phyloP scores from a whole-genome alignment of 2,888 invertebrate genomes.

The Lithophane ornitopus region DNA sequence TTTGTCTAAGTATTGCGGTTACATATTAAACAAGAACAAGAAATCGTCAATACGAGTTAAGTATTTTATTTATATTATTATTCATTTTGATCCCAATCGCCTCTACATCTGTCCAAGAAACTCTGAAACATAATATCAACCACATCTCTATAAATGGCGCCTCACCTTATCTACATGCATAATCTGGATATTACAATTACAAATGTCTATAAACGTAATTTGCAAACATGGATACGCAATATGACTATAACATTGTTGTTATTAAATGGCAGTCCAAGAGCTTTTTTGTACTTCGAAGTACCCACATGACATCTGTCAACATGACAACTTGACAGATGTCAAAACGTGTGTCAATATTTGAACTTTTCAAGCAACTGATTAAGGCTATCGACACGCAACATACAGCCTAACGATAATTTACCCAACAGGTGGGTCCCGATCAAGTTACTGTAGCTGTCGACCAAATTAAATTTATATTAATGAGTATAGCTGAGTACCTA shows the following conservation, averaged over 20 bases:
- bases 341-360: constrained; percentile 38
- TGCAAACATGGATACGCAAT: background rate
- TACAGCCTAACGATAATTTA: constrained; percentile 38
- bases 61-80: background rate
- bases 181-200: constrained; percentile 35
- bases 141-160: constrained; percentile 25
- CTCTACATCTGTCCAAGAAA: constrained; percentile 6
- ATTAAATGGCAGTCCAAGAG: constrained; percentile 3
- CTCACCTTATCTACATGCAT: constrained; percentile 6
- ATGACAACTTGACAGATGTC: constrained; percentile 47
- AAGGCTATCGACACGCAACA: constrained; percentile 38
- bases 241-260: constrained; percentile 16
- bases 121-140: constrained; percentile 4
- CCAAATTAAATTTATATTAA: constrained; percentile 40
- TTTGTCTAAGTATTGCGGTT: background rate
- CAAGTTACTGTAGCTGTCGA: constrained; percentile 35
- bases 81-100: background rate
- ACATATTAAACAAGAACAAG: background rate
- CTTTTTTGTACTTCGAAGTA: constrained; percentile 5
- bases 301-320: constrained; percentile 33
- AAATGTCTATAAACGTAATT: constrained; percentile 21
- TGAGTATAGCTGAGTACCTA: constrained; percentile 35
- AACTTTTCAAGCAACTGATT: constrained; percentile 18
- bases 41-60: background rate
- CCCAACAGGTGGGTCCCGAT: constrained; percentile 59